Conservation (phyloP, 2,797 vertebrate species). For the Remorina albescens region DNA sequence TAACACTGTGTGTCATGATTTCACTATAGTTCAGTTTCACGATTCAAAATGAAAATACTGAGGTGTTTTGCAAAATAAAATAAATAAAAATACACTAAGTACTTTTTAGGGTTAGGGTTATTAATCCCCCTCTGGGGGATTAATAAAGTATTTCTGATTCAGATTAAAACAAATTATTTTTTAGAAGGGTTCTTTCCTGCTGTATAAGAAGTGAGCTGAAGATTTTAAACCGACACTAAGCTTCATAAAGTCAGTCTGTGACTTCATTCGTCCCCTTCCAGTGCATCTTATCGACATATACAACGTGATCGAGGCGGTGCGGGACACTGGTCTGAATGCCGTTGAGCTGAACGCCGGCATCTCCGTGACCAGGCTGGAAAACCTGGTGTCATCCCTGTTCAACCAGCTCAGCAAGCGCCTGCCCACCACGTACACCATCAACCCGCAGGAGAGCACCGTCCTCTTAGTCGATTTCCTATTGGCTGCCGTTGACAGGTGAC, state of each 20-base stretch:
- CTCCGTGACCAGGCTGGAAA: slow-evolving; percentile 90
- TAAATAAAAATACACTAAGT: not conserved
- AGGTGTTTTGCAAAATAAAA: no score
- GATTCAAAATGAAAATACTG: no score
- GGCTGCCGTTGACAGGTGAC: slow-evolving; percentile 89
- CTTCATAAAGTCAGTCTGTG: not conserved
- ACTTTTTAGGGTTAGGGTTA: no score
- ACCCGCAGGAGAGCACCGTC: slow-evolving; percentile 89
- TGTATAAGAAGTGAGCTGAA: no score
- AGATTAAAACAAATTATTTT: no score
- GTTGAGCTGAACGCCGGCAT: slow-evolving; percentile 88
- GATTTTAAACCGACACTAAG: not conserved
- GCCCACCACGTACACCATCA: slow-evolving; percentile 92
- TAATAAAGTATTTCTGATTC: no score
- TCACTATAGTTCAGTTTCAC: not conserved
- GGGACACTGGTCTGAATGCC: slow-evolving; percentile 93
- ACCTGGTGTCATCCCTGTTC: slow-evolving; percentile 92
- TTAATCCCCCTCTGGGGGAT: no score
- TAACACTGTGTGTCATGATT: not conserved
- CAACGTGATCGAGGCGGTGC: slow-evolving; percentile 95
- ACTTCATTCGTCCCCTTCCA: slow-evolving; percentile 47
- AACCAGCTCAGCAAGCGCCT: slow-evolving; percentile 94
- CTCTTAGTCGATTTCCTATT: slow-evolving; percentile 93
- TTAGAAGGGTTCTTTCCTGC: no score
- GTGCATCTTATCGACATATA: slow-evolving; percentile 95